Evolutionary conservation across 2,888 invertebrate species (phyloP).

Genomic region (Tenodera sinensis): DNA sequence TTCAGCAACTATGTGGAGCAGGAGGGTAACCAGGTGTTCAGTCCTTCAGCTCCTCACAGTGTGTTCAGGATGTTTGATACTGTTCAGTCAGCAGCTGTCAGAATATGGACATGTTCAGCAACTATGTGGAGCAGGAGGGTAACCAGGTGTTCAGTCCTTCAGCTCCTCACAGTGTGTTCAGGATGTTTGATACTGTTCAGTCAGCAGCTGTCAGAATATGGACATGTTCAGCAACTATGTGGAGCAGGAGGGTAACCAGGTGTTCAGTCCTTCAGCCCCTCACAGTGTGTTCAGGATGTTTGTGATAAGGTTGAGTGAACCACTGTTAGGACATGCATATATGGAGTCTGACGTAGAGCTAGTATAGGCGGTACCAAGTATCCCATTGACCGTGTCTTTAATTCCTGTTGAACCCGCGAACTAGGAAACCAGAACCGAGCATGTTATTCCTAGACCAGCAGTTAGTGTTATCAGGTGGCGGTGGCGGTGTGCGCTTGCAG

Average conservation of each 20-base stretch:
- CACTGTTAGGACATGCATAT: no score
- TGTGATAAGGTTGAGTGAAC: neutral
- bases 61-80: neutral
- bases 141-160: neutral
- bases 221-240: neutral
- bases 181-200: neutral
- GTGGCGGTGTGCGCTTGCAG: no score
- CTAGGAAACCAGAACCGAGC: no score
- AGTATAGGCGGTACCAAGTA: no score
- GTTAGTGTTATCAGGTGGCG: no score
- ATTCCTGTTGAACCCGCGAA: no score
- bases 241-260: neutral
- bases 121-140: neutral
- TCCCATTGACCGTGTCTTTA: no score
- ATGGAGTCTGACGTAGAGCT: no score
- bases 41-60: neutral
- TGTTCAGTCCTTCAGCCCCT: neutral
- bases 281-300: neutral
- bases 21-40: neutral
- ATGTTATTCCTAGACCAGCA: no score
- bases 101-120: neutral
- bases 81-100: neutral
- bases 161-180: neutral
- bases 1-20: neutral
- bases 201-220: no score